phyloP scores from a whole-genome alignment of 2,113 vertebrate species.

The Nymphicus hollandicus region DNA sequence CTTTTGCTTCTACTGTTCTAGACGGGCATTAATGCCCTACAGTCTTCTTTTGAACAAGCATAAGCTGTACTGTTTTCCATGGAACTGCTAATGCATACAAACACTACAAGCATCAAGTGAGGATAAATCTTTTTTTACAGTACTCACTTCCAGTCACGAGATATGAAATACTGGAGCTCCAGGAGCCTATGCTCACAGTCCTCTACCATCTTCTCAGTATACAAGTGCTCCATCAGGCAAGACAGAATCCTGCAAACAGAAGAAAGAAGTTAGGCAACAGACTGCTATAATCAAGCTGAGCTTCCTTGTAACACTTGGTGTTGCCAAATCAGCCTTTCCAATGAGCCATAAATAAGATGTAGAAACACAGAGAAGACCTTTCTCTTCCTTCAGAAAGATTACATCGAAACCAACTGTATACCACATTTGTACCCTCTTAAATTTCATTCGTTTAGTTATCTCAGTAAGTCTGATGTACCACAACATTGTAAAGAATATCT shows the following conservation, averaged over 20 bases:
- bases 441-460: neutral
- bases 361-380: neutral
- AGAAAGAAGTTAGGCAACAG: neutral
- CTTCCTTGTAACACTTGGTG: neutral
- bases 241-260: constrained; percentile 86
- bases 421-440: neutral
- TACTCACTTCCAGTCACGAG: constrained; percentile 96
- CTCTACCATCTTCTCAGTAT: constrained; percentile 98
- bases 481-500: neutral
- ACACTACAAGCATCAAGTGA: neutral
- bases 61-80: neutral
- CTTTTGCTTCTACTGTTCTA: neutral
- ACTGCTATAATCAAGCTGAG: neutral
- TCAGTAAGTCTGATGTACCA: neutral
- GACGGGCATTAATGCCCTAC: neutral
- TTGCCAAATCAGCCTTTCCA: neutral
- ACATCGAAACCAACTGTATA: neutral
- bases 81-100: neutral
- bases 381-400: neutral
- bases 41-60: neutral
- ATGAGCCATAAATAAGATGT: neutral
- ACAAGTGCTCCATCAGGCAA: constrained; percentile 96
- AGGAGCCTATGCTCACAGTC: constrained; percentile 92
- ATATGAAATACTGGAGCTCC: constrained; percentile 97
- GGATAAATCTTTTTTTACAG: neutral